These are phyloP conservation scores for Nasonovia ribisnigri DNA, from an alignment of 2,888 invertebrate genomes.

Conservation along the genomic window DNA sequence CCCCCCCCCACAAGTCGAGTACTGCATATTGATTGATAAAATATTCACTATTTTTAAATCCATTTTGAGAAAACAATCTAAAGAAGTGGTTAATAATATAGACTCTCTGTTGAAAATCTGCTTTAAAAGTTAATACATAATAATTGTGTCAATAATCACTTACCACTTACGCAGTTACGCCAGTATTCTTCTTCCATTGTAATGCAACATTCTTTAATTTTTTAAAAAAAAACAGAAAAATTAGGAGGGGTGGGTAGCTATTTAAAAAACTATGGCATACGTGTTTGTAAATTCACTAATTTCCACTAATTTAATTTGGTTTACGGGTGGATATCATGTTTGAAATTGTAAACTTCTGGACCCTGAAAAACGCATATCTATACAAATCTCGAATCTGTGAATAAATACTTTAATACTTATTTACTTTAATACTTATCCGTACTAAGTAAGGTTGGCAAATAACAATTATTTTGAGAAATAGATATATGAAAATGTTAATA, in stretches of 20 bases:
- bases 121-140: neutral
- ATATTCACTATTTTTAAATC: constrained; percentile 10
- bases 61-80: neutral
- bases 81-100: neutral
- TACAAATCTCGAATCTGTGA: too few relatives aligned
- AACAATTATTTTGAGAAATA: neutral
- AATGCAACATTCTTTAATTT: too few relatives aligned
- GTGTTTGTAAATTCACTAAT: neutral
- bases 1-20: too few relatives aligned
- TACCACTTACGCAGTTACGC: neutral
- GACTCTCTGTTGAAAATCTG: neutral
- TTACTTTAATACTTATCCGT: too few relatives aligned
- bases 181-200: neutral
- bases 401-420: too few relatives aligned
- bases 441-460: too few relatives aligned
- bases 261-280: neutral
- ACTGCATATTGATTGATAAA: neutral
- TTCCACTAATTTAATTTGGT: neutral
- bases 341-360: neutral
- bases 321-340: neutral
- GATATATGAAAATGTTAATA: neutral
- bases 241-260: neutral
- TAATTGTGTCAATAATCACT: neutral
- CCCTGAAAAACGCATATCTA: too few relatives aligned
- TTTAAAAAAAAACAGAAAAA: too few relatives aligned